Percentiles rank a stretch among this genome's conserved stretches.
These are phyloP conservation scores for Atrina japonica DNA, from an alignment of 2,888 invertebrate genomes.

Conservation along the genomic window DNA sequence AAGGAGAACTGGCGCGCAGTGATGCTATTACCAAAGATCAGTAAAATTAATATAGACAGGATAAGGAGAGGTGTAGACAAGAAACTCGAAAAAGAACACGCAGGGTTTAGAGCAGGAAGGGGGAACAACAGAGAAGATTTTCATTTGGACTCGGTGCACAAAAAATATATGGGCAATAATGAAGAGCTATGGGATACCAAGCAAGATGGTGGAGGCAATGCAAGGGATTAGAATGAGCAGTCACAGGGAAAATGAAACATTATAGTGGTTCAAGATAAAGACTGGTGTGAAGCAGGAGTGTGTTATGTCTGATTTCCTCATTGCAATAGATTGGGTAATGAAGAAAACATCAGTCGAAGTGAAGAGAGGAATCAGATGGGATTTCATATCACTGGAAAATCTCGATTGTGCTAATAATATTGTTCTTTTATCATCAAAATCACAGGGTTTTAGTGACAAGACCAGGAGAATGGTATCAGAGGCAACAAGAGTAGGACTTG, in stretches of 20 bases:
- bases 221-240: not conserved
- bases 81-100: too few relatives aligned
- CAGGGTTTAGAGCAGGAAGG: conserved; percentile 42
- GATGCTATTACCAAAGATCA: not conserved
- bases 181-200: conserved; percentile 25
- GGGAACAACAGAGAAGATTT: conserved; percentile 39
- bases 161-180: conserved; percentile 29
- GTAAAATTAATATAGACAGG: not conserved
- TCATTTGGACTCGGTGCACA: conserved; percentile 42
- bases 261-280: conserved; percentile 4
- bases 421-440: conserved; percentile 8
- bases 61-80: not conserved
- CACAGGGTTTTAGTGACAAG: not conserved
- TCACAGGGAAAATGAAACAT: conserved; percentile 7
- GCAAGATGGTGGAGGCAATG: not conserved
- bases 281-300: conserved; percentile 16
- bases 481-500: not conserved
- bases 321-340: not conserved
- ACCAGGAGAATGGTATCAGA: conserved; percentile 6
- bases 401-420: conserved; percentile 24
- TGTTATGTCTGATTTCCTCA: conserved; percentile 11
- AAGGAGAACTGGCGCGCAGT: conserved; percentile 12
- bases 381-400: not conserved
- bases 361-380: not conserved
- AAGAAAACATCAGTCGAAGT: not conserved